Base-by-base conservation (phyloP, 2,797 vertebrate species). In the Channa striata region DNA sequence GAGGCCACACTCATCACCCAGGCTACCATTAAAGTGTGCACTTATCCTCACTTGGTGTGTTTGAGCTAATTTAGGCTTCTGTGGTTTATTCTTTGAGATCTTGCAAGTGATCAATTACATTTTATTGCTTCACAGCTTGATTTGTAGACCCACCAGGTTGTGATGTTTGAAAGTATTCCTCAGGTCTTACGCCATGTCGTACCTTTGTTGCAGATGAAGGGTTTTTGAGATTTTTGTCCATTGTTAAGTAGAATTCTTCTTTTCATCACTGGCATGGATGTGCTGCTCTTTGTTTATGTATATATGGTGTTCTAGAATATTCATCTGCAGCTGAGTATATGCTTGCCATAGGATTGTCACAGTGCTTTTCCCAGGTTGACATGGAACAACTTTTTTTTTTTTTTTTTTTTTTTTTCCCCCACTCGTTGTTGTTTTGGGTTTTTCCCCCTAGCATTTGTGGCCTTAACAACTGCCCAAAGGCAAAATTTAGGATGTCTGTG, bases 1-100 rank as follows among this genome's bases (percentile, higher is more conserved):
- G 93, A 81, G 93, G 95, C 94, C 96, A 97, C 91, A 84, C 94
- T 91, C 96, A 98, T 80, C 96, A 97, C 91, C 95, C 95, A 58
- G 96, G 96, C 87, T 99, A 98, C 93, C 96, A 94, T 93, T 92
- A 80, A 69, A 36, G 39, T 2, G 17, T 94, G 93, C 91, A 88
- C 88, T 83, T 72, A 59, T 58, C 83, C 80, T 83, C 80, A 78
- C 16, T 79, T 25, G 19, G 16, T 59, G 72, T 81, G 61, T 81
- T 70, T 89, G 89, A 72, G 65, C 71, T 71, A 62, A 57, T 76
- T 78, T 83, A 65, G 84, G 81, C 83, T 82, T 72, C 65, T 77
- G 44, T 72, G 68, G 59, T 89, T 90, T 62, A 47, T 83, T 88
- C 69, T 77, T 83, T 75, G 72, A 74, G 64, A 85, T 83, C 83